Conservation (phyloP, 2,888 invertebrate species). For the Apotomis capreana region DNA sequence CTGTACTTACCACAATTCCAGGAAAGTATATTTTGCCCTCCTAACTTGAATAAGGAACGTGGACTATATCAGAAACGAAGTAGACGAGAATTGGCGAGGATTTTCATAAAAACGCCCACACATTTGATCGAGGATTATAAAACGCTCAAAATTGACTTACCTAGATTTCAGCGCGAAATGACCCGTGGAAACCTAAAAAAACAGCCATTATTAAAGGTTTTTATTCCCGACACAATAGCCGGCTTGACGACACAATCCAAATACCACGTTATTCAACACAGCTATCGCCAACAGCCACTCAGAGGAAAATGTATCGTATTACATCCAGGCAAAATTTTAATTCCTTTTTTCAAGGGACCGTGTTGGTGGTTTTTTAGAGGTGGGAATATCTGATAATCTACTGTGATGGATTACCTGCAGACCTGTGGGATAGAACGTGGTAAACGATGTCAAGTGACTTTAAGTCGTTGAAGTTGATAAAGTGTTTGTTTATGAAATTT, state of each 20-base stretch:
- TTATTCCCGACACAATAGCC: conserved; percentile 27
- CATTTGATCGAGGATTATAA: too few species aligned
- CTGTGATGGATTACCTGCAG: conserved; percentile 31
- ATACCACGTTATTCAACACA: background rate
- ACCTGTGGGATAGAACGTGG: conserved; percentile 6
- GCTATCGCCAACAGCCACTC: background rate
- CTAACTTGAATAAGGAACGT: too few species aligned
- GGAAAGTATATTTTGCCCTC: too few species aligned
- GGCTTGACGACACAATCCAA: conserved; percentile 26
- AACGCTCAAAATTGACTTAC: background rate
- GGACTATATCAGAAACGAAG: too few species aligned
- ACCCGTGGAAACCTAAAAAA: conserved; percentile 28
- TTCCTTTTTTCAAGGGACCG: background rate
- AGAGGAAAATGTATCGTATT: background rate
- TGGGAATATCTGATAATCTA: conserved; percentile 16
- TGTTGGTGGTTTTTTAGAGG: background rate
- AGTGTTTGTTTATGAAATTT: conserved; percentile 10
- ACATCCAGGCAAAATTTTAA: background rate
- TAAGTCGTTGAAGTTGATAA: background rate
- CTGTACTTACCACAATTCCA: too few species aligned
- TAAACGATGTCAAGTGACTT: background rate
- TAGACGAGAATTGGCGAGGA: too few species aligned
- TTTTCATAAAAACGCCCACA: too few species aligned
- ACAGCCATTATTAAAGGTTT: conserved; percentile 35
- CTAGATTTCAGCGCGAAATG: conserved; percentile 31